Evolutionary conservation across 2,797 vertebrate genomes (phyloP), one percentile per base, ranked within the genome.

Genomic region (Chaetodon trifasciatus): DNA sequence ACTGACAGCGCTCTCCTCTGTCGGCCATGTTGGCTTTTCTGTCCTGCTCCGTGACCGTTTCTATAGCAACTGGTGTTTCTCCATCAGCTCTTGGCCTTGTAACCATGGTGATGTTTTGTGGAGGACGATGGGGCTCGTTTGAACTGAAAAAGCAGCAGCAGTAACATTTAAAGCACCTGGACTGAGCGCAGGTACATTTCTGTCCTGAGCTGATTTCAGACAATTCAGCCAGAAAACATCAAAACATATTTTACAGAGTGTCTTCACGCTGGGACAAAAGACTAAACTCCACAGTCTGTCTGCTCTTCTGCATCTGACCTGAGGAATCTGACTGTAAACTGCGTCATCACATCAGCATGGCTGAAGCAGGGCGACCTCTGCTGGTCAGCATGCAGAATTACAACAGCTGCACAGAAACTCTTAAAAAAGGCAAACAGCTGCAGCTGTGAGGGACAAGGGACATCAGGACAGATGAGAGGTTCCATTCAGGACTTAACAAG

Each of bases 11-110:
- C 60, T 37, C 16, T 60, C 12, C 56, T 6, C 6, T 42, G 55
- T 42, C 80, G 8, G 64, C 75, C 83, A 70, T 49, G 79, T 55
- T 77, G 74, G 8, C 55, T 49, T 56, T 35, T 64, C 74, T 47
- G 64, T 63, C 42, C 53, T 67, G 70, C 79, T 76, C 79, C 5
- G 19, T 81, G 75, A 74, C 84, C n/a, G 84, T 91, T 64, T 42
- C 86, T 19, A 78, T 77, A 16, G 84, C 82, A 90, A 90, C 88
- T 10, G 61, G 70, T 82, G 87, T 89, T 86, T 79, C 79, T 10
- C 65, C 68, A 6, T 82, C 79, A 70, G 81, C 68, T 78, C 83
- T 42, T 39, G 67, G 78, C 72, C 79, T 63, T 0, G 79, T 86
- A 87, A 28, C 88, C 89, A 91, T 89, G 86, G 88, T 39, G 79